Percentiles rank a stretch among this genome's conserved stretches.
Evolutionary conservation across 2,888 invertebrate species (phyloP).

Genomic region (Zygothrica quintamaculata): DNA sequence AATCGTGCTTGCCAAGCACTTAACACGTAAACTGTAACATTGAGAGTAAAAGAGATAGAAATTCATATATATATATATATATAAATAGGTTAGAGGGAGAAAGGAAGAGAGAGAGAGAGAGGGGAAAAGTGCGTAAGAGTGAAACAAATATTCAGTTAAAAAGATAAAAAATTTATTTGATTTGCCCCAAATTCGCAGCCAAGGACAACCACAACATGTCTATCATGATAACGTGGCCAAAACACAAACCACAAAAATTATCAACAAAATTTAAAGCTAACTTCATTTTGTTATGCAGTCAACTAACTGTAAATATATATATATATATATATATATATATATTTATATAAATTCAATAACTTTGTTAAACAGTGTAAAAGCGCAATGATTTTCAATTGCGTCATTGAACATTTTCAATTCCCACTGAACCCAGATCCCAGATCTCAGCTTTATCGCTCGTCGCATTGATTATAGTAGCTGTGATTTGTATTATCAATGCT

Average conservation of each 20-base stretch:
- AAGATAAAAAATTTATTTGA: slow-evolving; percentile 36
- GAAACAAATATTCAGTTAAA: slow-evolving; percentile 11
- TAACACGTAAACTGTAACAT: slow-evolving; percentile 78
- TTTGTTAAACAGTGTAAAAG: slow-evolving; percentile 23
- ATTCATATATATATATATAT: too few relatives aligned
- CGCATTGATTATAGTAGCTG: background rate
- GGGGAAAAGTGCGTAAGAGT: slow-evolving; percentile 20
- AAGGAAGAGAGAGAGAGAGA: slow-evolving; percentile 33
- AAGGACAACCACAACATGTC: slow-evolving; percentile 20
- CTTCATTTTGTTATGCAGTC: slow-evolving; percentile 13
- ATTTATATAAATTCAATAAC: too few relatives aligned
- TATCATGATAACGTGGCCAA: slow-evolving; percentile 28
- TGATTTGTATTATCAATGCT: slow-evolving; percentile 11
- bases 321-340: too few relatives aligned
- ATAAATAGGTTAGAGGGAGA: too few relatives aligned
- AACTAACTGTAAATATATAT: background rate
- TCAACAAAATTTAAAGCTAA: slow-evolving; percentile 22
- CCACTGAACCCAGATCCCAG: background rate
- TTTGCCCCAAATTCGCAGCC: slow-evolving; percentile 29
- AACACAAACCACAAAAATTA: slow-evolving; percentile 9
- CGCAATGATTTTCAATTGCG: slow-evolving; percentile 5
- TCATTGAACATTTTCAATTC: background rate
- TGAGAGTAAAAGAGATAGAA: slow-evolving; percentile 27
- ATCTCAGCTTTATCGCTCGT: too few relatives aligned
- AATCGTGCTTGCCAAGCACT: slow-evolving; percentile 80